Evolutionary conservation across 2,888 invertebrate genomes (phyloP).

Genomic region (Euplagia quadripunctaria): DNA sequence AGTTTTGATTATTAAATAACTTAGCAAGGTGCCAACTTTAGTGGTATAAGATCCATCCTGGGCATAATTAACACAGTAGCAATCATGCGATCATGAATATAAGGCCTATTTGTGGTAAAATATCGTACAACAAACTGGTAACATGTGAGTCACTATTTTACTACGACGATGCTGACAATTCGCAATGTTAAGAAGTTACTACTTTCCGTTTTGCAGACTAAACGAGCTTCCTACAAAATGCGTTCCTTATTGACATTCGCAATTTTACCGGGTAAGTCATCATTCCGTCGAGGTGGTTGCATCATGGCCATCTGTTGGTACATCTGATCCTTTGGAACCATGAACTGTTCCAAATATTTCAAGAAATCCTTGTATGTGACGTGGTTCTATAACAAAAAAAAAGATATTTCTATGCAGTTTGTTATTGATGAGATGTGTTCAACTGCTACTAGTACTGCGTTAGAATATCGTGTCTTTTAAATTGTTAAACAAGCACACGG

Average conservation of each 20-base stretch:
- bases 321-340: slow-evolving; percentile 81
- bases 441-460: neutral
- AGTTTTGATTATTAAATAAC: too few relatives aligned
- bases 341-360: slow-evolving; percentile 89
- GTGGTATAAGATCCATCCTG: too few relatives aligned
- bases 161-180: too few relatives aligned
- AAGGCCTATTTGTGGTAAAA: too few relatives aligned
- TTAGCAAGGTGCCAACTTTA: too few relatives aligned
- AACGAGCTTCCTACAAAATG: neutral
- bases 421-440: neutral
- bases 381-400: slow-evolving; percentile 84
- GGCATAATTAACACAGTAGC: too few relatives aligned
- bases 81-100: too few relatives aligned
- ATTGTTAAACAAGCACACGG: neutral
- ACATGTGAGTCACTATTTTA: too few relatives aligned
- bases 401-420: slow-evolving; percentile 4
- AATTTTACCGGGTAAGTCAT: slow-evolving; percentile 72
- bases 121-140: too few relatives aligned
- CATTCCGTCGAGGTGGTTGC: slow-evolving; percentile 71
- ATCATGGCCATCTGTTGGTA: slow-evolving; percentile 80
- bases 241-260: neutral
- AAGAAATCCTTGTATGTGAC: slow-evolving; percentile 91
- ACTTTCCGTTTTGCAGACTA: neutral
- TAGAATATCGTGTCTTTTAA: neutral
- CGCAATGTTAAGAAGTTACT: neutral